Evolutionary conservation across 2,797 vertebrate species (phyloP).

Genomic region (Melanogrammus aeglefinus): DNA sequence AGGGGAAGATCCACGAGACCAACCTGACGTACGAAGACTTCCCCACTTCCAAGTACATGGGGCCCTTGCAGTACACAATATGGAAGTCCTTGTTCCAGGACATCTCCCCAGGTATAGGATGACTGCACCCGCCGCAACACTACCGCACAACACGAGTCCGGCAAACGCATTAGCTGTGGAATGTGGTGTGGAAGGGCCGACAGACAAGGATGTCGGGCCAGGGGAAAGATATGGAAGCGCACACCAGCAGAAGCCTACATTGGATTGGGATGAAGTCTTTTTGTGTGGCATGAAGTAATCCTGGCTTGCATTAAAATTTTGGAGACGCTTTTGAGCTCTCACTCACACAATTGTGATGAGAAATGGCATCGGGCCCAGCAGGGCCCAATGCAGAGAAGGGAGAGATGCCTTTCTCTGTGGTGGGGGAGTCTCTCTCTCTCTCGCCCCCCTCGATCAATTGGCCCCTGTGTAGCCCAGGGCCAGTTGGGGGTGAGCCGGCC

Average conservation of each 20-base stretch:
- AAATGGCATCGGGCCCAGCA: slow-evolving; percentile 21
- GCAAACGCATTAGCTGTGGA: not conserved
- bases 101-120: slow-evolving; percentile 86
- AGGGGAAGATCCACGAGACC: slow-evolving; percentile 96
- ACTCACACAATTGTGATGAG: slow-evolving; percentile 10
- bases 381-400: not conserved
- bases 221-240: not conserved
- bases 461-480: slow-evolving; percentile 40
- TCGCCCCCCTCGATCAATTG: slow-evolving; percentile 51
- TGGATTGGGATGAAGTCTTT: slow-evolving; percentile 12
- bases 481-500: slow-evolving; percentile 35
- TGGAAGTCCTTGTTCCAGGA: slow-evolving; percentile 98
- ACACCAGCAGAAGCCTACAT: slow-evolving; percentile 5
- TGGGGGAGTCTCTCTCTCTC: slow-evolving; percentile 2
- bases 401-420: slow-evolving; percentile 30
- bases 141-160: not conserved
- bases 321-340: slow-evolving; percentile 19
- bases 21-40: slow-evolving; percentile 97
- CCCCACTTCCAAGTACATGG: slow-evolving; percentile 96
- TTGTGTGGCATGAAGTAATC: slow-evolving; percentile 7
- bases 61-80: slow-evolving; percentile 95
- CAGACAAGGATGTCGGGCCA: not conserved
- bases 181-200: not conserved
- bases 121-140: not conserved
- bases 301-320: slow-evolving; percentile 18